Conservation (phyloP, 2,888 invertebrate genomes). For the Yponomeuta sedellus region DNA sequence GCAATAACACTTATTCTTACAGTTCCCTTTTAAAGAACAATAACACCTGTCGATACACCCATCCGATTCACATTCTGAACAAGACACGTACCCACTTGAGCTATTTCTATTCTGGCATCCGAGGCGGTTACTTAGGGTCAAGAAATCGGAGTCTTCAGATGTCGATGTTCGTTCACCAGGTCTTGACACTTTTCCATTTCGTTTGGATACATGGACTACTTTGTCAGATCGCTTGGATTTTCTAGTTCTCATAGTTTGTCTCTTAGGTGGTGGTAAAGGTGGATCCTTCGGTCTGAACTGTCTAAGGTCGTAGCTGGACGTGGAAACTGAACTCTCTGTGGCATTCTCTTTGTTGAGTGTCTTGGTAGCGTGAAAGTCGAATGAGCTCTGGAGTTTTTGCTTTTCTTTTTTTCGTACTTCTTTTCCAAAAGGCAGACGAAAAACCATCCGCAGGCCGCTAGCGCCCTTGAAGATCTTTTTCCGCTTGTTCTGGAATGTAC, state of each 20-base stretch:
- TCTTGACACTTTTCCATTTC: slow-evolving; percentile 63
- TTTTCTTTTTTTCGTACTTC: slow-evolving; percentile 52
- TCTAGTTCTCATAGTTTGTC: slow-evolving; percentile 57
- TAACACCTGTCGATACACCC: slow-evolving; percentile 92
- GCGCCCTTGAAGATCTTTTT: slow-evolving; percentile 78
- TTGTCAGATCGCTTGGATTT: slow-evolving; percentile 62
- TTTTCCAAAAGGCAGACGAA: slow-evolving; percentile 77
- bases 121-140: slow-evolving; percentile 74
- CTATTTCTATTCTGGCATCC: slow-evolving; percentile 79
- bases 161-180: slow-evolving; percentile 78
- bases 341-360: slow-evolving; percentile 45
- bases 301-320: slow-evolving; percentile 78
- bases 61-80: slow-evolving; percentile 93
- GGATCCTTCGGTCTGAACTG: slow-evolving; percentile 78
- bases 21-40: slow-evolving; percentile 82
- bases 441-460: slow-evolving; percentile 78
- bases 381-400: slow-evolving; percentile 34
- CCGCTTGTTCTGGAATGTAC: slow-evolving; percentile 73
- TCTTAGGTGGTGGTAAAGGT: slow-evolving; percentile 52
- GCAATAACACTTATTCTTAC: slow-evolving; percentile 79
- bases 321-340: slow-evolving; percentile 78
- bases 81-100: slow-evolving; percentile 87
- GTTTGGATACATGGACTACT: slow-evolving; percentile 56
- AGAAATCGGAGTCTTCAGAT: slow-evolving; percentile 78
- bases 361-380: slow-evolving; percentile 38